Conservation (phyloP, 30 jellyfish, hydroid and myxozoan species). For the Aurelia coerulea region DNA sequence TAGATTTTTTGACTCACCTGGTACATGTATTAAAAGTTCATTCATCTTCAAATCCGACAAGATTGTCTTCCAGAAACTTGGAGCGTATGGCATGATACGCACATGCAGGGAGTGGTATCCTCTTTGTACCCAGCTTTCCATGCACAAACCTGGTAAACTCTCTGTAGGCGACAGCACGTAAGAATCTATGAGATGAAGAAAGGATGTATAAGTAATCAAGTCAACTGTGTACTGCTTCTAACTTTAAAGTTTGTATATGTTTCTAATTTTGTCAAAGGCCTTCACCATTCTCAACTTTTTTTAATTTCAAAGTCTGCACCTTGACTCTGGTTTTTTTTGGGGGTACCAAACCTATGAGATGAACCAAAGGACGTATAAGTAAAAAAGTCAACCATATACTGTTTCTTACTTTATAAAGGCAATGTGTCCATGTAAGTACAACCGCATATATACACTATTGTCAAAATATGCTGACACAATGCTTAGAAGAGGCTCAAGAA, state of each 20-base stretch:
- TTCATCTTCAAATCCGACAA: slow-evolving; percentile 6
- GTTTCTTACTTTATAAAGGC: too few relatives aligned
- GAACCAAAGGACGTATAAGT: too few relatives aligned
- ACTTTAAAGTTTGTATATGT: background rate
- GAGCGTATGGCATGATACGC: slow-evolving; percentile 17
- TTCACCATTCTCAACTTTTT: too few relatives aligned
- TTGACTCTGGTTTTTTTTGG: background rate
- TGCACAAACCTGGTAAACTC: slow-evolving; percentile 24
- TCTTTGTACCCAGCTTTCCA: slow-evolving; percentile 34
- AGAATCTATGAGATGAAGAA: background rate
- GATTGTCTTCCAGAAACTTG: background rate
- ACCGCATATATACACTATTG: too few relatives aligned
- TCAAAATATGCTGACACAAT: too few relatives aligned
- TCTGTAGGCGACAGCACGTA: slow-evolving; percentile 1
- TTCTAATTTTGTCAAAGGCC: background rate
- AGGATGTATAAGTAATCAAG: too few relatives aligned
- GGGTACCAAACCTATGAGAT: background rate
- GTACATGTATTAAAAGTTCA: too few relatives aligned
- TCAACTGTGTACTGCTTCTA: background rate
- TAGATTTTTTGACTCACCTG: too few relatives aligned
- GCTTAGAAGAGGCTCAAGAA: too few relatives aligned
- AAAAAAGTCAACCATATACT: too few relatives aligned
- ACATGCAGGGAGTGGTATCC: slow-evolving; percentile 42
- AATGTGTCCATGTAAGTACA: too few relatives aligned
- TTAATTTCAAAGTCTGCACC: background rate